Conservation (phyloP, 2,888 invertebrate genomes). For the Drosophila hawaiiensis region DNA sequence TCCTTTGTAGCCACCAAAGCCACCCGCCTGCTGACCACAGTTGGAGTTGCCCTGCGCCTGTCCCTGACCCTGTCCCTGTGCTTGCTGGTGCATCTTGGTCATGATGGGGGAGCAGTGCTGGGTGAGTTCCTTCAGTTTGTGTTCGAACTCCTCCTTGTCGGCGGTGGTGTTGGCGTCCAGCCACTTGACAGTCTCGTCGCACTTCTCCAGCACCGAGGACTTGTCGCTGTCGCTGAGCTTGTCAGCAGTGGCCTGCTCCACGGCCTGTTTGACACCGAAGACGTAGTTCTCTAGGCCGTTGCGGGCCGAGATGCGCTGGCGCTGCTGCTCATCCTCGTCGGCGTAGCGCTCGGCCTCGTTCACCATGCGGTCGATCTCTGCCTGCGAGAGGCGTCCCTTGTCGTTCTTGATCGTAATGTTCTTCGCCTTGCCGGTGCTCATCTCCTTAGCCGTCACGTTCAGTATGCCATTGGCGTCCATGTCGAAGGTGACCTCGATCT, state of each 20-base stretch:
- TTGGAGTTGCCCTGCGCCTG: constrained; percentile 39
- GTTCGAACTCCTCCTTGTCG: constrained; percentile 90
- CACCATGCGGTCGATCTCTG: constrained; percentile 92
- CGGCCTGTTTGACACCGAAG: constrained; percentile 36
- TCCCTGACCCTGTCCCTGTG: constrained; percentile 33
- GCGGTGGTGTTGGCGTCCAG: constrained; percentile 91
- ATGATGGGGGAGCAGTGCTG: constrained; percentile 84
- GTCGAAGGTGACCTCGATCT: constrained; percentile 92
- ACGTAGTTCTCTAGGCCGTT: constrained; percentile 38
- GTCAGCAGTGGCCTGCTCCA: constrained; percentile 87
- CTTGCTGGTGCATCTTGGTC: constrained; percentile 86
- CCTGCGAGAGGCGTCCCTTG: constrained; percentile 91
- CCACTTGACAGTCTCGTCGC: constrained; percentile 87
- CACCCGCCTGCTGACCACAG: constrained; percentile 87
- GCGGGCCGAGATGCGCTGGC: constrained; percentile 40
- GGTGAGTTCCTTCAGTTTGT: constrained; percentile 66
- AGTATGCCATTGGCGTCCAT: constrained; percentile 98
- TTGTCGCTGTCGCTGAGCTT: constrained; percentile 89
- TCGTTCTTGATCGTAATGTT: constrained; percentile 94
- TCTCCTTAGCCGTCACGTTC: constrained; percentile 92
- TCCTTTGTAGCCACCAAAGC: constrained; percentile 87
- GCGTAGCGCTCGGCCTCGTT: constrained; percentile 90
- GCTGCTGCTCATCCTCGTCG: constrained; percentile 83
- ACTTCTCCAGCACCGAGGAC: constrained; percentile 88
- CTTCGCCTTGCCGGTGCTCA: constrained; percentile 89